Base-by-base conservation (phyloP, 2,797 vertebrate species). In the Acanthornis magna region DNA sequence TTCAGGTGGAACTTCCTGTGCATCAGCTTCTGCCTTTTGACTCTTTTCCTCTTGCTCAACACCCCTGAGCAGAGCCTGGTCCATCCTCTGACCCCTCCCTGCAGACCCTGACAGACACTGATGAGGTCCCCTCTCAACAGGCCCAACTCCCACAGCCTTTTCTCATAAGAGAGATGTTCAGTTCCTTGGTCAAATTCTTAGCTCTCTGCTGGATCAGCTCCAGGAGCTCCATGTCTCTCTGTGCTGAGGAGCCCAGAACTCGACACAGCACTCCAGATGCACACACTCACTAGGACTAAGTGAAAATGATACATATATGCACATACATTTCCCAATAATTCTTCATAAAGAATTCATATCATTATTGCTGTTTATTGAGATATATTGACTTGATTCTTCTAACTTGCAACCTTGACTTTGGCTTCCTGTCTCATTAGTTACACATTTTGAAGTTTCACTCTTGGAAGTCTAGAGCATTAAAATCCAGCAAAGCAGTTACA, bases 131-230 rank as follows among this genome's bases (percentile, higher is more conserved):
- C 16, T 16, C 50, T 60, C n/a, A 22, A 57, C 16, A 78, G 50
- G 7, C 7, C 2, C 30, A 27, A 15, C 2, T 43, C 3, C 2
- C 6, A 1, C 38, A n/a, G 60, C 26, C 29, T 51, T 8, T 73
- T 0, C 45, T 45, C 1, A 0, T 30, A 29, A n/a, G 2, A 43
- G 4, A n/a, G 26, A n/a, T 38, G 8, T 4, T 45, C 45, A 13
- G 16, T 30, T 27, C n/a, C 13, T 30, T 40, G 14, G n/a, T 38
- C 38, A 58, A 0, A 5, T n/a, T 34, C 0, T 1, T 8, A 17
- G 27, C 27, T 27, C 15, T 19, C 53, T 51, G 7, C 32, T 17
- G n/a, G 51, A 51, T 15, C 32, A 43, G 22, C 13, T 45, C 23
- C 43, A 57, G 51, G 27, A 78, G 5, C 5, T 50, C 9, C 43